phyloP scores from a whole-genome alignment of 2,888 invertebrate genomes.

The Nebria brevicollis region DNA sequence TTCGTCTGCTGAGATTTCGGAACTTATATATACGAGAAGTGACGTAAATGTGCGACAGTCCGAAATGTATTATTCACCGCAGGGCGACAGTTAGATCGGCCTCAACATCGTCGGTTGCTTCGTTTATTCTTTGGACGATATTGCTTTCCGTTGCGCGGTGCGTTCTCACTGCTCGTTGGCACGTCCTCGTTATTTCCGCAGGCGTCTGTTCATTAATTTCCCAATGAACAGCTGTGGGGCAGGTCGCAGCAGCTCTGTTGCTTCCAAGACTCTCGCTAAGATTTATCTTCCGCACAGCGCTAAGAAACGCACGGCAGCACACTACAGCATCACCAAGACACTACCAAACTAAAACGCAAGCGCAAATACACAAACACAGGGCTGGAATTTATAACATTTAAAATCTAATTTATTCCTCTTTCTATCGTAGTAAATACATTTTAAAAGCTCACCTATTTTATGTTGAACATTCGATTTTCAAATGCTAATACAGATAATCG shows the following conservation, averaged over 20 bases:
- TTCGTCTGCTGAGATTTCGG: constrained; percentile 23
- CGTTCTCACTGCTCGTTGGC: constrained; percentile 24
- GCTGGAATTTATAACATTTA: neutral
- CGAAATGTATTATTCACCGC: constrained; percentile 45
- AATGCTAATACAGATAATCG: too few relatives aligned
- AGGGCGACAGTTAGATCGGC: neutral
- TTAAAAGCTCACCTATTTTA: too few relatives aligned
- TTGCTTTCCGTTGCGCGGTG: constrained; percentile 29
- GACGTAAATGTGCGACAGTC: constrained; percentile 27
- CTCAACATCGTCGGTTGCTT: constrained; percentile 24
- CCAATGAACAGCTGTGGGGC: constrained; percentile 48
- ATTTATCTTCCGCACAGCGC: constrained; percentile 41
- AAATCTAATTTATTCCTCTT: neutral
- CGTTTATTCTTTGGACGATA: constrained; percentile 47
- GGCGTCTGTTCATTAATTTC: constrained; percentile 48
- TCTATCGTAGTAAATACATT: neutral
- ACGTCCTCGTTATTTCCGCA: constrained; percentile 37
- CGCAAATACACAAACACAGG: neutral
- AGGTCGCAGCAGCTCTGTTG: constrained; percentile 45
- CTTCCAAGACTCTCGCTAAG: constrained; percentile 41
- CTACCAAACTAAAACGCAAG: constrained; percentile 8
- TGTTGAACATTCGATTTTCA: too few relatives aligned
- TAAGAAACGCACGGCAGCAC: constrained; percentile 6
- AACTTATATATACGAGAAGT: neutral
- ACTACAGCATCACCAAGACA: neutral